Evolutionary conservation across 2,888 invertebrate genomes (phyloP).

Genomic region (Rhorus exstirpatorius): DNA sequence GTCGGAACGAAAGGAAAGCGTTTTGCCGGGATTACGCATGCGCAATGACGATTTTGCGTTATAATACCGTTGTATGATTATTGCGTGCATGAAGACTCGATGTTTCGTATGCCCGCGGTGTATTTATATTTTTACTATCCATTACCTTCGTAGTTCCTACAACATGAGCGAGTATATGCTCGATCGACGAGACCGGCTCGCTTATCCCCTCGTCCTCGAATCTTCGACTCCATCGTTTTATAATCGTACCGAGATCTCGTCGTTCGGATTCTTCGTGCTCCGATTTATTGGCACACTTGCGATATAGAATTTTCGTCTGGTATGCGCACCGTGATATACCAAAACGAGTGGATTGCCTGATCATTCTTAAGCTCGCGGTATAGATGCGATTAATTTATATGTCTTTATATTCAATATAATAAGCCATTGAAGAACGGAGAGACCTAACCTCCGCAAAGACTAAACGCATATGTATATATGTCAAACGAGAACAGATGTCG

Average conservation of each 20-base stretch:
- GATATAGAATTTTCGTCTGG: slow-evolving; percentile 50
- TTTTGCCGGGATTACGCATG: slow-evolving; percentile 28
- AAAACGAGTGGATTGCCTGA: slow-evolving; percentile 51
- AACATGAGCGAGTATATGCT: slow-evolving; percentile 88
- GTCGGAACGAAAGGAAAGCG: not conserved
- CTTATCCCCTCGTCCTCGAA: slow-evolving; percentile 86
- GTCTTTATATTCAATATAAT: slow-evolving; percentile 4
- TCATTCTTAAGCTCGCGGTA: slow-evolving; percentile 34
- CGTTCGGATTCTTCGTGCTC: slow-evolving; percentile 39
- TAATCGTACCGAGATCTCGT: slow-evolving; percentile 73
- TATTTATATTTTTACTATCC: slow-evolving; percentile 27
- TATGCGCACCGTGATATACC: slow-evolving; percentile 46
- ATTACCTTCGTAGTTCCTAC: slow-evolving; percentile 87
- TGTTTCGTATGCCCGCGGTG: too few relatives aligned
- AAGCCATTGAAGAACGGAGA: not conserved
- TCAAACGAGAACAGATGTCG: slow-evolving; percentile 41
- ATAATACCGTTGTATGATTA: not conserved
- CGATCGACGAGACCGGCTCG: slow-evolving; percentile 87
- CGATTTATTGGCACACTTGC: slow-evolving; percentile 41
- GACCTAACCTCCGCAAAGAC: slow-evolving; percentile 31
- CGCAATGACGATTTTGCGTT: slow-evolving; percentile 14
- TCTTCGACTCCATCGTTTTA: slow-evolving; percentile 86
- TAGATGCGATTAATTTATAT: not conserved
- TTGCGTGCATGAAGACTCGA: too few relatives aligned
- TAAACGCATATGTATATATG: not conserved